These are phyloP conservation scores for Alexandromys fortis DNA, from an alignment of 2,113 vertebrate species.

Conservation along the genomic window DNA sequence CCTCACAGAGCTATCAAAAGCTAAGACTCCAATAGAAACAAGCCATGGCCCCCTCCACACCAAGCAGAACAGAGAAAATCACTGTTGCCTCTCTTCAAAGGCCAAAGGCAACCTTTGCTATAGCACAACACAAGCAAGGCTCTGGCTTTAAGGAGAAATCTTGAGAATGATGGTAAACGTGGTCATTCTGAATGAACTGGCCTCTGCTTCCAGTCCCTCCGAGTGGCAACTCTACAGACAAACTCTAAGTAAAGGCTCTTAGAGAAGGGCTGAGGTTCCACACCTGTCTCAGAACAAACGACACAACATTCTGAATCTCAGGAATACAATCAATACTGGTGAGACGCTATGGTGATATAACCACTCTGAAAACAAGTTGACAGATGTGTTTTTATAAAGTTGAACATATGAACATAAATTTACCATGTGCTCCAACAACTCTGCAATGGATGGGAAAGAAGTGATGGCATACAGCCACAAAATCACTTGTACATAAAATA, in stretches of 20 bases:
- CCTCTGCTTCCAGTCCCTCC: background rate
- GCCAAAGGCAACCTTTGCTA: background rate
- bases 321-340: background rate
- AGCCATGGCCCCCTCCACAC: background rate
- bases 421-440: background rate
- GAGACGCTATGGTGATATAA: background rate
- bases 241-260: background rate
- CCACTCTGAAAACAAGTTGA: background rate
- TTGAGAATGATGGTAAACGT: background rate
- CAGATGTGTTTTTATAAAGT: background rate
- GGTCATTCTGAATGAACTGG: background rate
- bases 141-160: background rate
- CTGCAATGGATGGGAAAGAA: background rate
- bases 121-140: background rate
- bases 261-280: background rate
- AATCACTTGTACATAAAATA: background rate
- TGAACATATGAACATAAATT: background rate
- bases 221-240: background rate
- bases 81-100: slow-evolving; percentile 22
- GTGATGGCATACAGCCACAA: background rate
- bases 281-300: background rate
- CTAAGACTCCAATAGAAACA: background rate
- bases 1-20: background rate
- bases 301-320: background rate
- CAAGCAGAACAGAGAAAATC: background rate